phyloP scores from a whole-genome alignment of 2,888 invertebrate species.

The Clostera curtula region DNA sequence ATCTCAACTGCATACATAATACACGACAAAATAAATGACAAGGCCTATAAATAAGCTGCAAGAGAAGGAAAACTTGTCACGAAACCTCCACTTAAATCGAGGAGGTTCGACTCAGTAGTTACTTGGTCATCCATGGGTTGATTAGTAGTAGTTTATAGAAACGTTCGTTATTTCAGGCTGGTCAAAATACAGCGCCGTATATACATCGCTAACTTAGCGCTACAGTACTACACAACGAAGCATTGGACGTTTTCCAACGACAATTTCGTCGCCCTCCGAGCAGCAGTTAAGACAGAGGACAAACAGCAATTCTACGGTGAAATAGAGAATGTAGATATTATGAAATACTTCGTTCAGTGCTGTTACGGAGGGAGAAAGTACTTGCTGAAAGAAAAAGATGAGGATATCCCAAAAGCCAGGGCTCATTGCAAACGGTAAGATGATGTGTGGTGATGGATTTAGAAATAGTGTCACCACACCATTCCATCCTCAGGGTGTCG shows the following conservation, averaged over 20 bases:
- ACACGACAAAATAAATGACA: too few relatives aligned
- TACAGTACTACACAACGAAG: constrained; percentile 82
- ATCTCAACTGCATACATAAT: too few relatives aligned
- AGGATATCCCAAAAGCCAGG: constrained; percentile 1
- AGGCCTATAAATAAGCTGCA: too few relatives aligned
- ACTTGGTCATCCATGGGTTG: too few relatives aligned
- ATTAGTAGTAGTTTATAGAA: background rate
- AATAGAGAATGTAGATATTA: background rate
- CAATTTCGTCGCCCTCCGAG: constrained; percentile 45
- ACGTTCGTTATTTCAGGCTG: constrained; percentile 75
- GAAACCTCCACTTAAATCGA: too few relatives aligned
- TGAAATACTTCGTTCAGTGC: background rate
- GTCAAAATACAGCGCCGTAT: constrained; percentile 85
- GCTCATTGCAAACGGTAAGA: constrained; percentile 4
- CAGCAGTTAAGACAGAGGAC: background rate
- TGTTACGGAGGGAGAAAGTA: constrained; percentile 1
- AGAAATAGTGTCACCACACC: background rate
- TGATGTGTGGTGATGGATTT: background rate
- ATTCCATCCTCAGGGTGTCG: too few relatives aligned
- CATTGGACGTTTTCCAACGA: constrained; percentile 84
- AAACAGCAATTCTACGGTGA: background rate
- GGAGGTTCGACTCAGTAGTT: too few relatives aligned
- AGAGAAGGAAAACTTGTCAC: too few relatives aligned
- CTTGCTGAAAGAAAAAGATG: background rate
- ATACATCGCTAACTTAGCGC: constrained; percentile 80